Percentiles rank a stretch among this genome's conserved stretches.
Evolutionary conservation across 2,113 vertebrate genomes (phyloP).

Genomic region (Ptilonorhynchus violaceus): DNA sequence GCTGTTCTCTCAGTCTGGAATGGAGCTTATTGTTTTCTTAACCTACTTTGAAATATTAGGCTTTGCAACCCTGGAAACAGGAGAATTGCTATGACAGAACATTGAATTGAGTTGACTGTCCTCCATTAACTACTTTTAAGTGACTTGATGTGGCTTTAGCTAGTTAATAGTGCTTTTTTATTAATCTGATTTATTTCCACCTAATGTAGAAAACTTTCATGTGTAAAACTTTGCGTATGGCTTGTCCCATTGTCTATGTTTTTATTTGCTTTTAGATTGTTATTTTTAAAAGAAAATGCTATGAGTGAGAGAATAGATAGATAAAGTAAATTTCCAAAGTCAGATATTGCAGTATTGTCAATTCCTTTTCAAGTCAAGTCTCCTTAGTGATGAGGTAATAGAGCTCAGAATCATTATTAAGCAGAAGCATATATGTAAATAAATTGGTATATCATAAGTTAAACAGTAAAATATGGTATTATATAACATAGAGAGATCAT

Average conservation of each 20-base stretch:
- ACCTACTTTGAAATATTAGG: neutral
- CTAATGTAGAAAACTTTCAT: neutral
- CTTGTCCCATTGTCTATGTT: neutral
- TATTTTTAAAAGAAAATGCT: neutral
- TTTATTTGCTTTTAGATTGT: neutral
- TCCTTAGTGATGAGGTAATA: neutral
- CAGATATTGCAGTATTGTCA: neutral
- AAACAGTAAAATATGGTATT: neutral
- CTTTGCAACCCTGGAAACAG: neutral
- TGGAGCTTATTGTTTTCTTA: neutral
- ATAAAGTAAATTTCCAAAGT: neutral
- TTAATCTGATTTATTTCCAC: neutral
- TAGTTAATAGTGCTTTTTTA: neutral
- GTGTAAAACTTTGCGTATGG: neutral
- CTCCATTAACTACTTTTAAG: neutral
- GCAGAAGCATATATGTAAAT: neutral
- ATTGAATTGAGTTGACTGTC: fast-evolving
- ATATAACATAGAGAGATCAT: neutral
- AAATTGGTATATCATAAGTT: neutral
- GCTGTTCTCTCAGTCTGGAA: neutral
- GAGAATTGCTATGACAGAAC: neutral
- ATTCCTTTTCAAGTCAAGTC: neutral
- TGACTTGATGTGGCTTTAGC: neutral
- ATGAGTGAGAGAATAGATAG: neutral
- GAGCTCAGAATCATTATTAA: neutral